Evolutionary conservation across 2,797 vertebrate species (phyloP), one percentile per base, ranked within the genome.

Genomic region (Etheostoma nigrum): DNA sequence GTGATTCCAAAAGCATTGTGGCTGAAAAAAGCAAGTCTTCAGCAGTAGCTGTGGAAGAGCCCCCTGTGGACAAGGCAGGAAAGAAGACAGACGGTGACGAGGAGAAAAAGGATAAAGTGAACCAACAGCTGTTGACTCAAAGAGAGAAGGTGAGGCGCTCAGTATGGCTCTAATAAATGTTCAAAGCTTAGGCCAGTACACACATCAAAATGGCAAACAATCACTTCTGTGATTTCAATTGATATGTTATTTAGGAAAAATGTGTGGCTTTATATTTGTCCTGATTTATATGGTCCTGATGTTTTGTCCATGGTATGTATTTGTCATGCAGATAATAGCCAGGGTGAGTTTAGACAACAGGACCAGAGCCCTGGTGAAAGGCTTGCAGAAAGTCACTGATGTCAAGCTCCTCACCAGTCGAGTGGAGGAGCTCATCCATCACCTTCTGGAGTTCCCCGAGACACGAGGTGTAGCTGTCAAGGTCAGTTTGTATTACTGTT

Each of bases 401-500:
- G 91, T 93, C 71, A 96, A 95, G 87, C 88, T 98, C 80, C 97
- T 96, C 89, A 96, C 96, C 72, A 95, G 91, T 88, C 95, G 97
- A 23, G 96, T 99, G 79, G 97, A 98, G 92, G 97, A 99, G 86
- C 91, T 99, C 89, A 96, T 95, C 88, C 95, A 76, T 73, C 98
- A 99, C 84, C 96, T 99, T 48, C 93, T 97, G 80, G 97, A 99
- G 92, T 99, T 96, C 94, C 97, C 98, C 0, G 98, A 99, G 90
- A 98, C 96, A 19, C 96, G 96, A 91, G 97, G 96, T 45, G 96
- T 98, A 51, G 97, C 97, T 11, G 89, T 98, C 83, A 98, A 97
- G 95, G 98, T 99, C 67, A 72, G 93, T 60, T 10, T 47, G n/a
- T 16, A 11, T 36, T 44, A 27, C 48, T 27, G 51, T 36, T 42